Evolutionary conservation across 2,797 vertebrate species (phyloP).

Genomic region (Karalla daura): DNA sequence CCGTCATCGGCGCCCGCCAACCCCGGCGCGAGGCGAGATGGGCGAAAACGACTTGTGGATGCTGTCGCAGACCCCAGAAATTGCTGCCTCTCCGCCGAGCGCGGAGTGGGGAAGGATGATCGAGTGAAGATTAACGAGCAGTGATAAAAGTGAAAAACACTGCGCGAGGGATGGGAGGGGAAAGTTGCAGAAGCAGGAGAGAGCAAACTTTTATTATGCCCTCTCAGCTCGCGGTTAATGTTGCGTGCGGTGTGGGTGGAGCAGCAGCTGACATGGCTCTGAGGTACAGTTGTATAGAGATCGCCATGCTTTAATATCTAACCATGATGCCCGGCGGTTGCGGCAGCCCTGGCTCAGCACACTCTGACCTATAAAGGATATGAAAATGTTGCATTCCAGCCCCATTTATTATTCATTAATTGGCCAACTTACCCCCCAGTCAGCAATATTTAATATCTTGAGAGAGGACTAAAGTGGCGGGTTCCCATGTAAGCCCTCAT

Average conservation of each 20-base stretch:
- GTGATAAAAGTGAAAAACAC: constrained; percentile 61
- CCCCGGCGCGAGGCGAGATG: constrained; percentile 46
- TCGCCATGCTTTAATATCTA: constrained; percentile 71
- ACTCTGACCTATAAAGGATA: constrained; percentile 78
- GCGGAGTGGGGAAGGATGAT: constrained; percentile 58
- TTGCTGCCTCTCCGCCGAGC: constrained; percentile 10
- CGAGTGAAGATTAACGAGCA: constrained; percentile 67
- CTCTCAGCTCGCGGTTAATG: constrained; percentile 69
- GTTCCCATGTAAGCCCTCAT: constrained; percentile 59
- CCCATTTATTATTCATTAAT: constrained; percentile 84
- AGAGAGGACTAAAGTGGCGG: constrained; percentile 48
- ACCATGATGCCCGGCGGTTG: constrained; percentile 70
- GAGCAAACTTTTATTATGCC: constrained; percentile 71
- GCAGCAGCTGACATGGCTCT: constrained; percentile 69
- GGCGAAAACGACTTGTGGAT: constrained; percentile 60
- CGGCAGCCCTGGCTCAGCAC: constrained; percentile 63
- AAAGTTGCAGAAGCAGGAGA: constrained; percentile 57
- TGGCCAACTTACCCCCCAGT: constrained; percentile 76
- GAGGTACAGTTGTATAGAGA: constrained; percentile 65
- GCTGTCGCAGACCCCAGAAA: constrained; percentile 64
- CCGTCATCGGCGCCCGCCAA: constrained; percentile 46
- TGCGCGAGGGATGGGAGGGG: constrained; percentile 28
- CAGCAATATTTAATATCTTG: constrained; percentile 82
- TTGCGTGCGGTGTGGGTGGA: constrained; percentile 63
- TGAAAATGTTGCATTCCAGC: constrained; percentile 75